These are phyloP conservation scores for Condylura cristata DNA, from an alignment of 2,113 vertebrate genomes.

Conservation along the genomic window DNA sequence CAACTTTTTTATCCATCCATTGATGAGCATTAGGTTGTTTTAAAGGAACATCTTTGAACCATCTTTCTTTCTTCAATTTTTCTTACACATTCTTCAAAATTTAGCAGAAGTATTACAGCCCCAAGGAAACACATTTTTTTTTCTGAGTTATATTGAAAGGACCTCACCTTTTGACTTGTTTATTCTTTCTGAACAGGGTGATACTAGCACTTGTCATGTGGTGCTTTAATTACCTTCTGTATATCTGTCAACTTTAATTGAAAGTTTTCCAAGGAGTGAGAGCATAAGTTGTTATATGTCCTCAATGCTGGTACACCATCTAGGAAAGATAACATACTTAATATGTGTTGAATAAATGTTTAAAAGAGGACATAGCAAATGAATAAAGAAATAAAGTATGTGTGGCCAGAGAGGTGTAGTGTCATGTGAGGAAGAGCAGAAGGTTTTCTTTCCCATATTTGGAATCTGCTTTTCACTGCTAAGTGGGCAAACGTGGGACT, in stretches of 20 bases:
- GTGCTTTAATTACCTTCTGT: neutral
- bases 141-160: neutral
- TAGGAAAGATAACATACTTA: neutral
- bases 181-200: neutral
- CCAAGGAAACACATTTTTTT: neutral
- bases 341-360: neutral
- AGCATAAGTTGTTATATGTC: neutral
- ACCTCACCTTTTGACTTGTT: neutral
- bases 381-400: neutral
- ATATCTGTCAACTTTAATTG: neutral
- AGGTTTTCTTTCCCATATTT: neutral
- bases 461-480: neutral
- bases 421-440: neutral
- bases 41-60: neutral
- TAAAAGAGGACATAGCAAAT: neutral
- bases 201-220: neutral
- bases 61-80: constrained; percentile 26
- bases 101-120: neutral
- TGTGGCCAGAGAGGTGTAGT: neutral
- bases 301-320: neutral
- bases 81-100: constrained; percentile 9
- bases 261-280: neutral
- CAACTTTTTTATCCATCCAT: neutral
- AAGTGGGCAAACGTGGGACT: neutral
- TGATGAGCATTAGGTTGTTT: neutral